A percentile compares a stretch with the other conserved stretches of the same genome.
These are phyloP conservation scores for Empis livida DNA, from an alignment of 2,888 invertebrate species.

Conservation along the genomic window DNA sequence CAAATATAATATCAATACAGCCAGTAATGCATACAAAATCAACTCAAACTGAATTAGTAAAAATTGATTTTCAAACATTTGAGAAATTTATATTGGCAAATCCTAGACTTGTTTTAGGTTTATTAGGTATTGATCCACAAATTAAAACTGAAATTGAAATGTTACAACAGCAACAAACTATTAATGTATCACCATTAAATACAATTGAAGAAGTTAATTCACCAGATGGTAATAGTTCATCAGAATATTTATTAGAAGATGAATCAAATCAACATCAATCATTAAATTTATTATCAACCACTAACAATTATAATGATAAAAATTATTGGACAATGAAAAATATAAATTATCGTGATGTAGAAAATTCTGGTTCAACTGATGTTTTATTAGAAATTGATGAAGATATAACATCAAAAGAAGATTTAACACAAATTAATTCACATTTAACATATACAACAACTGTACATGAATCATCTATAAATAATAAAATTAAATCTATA, in stretches of 20 bases:
- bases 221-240: slow-evolving; percentile 18
- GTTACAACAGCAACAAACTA: slow-evolving; percentile 29
- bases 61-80: slow-evolving; percentile 31
- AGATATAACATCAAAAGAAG: slow-evolving; percentile 11
- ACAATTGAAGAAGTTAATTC: slow-evolving; percentile 31
- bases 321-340: slow-evolving; percentile 8
- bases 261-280: background rate
- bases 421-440: background rate
- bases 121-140: slow-evolving; percentile 58
- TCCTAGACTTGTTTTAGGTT: slow-evolving; percentile 56
- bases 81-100: slow-evolving; percentile 49
- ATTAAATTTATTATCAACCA: background rate
- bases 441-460: too few relatives aligned
- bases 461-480: slow-evolving; percentile 12
- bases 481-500: slow-evolving; percentile 12
- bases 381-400: slow-evolving; percentile 20
- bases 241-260: slow-evolving; percentile 21
- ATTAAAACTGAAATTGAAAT: slow-evolving; percentile 29
- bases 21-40: slow-evolving; percentile 15
- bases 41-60: slow-evolving; percentile 30
- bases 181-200: slow-evolving; percentile 28
- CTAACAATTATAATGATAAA: background rate
- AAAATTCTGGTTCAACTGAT: slow-evolving; percentile 29
- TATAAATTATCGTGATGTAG: slow-evolving; percentile 21
- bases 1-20: background rate